Percentiles rank a stretch among this genome's conserved stretches.
Evolutionary conservation across 2,797 vertebrate genomes (phyloP).

Genomic region (Buceros bicornis): DNA sequence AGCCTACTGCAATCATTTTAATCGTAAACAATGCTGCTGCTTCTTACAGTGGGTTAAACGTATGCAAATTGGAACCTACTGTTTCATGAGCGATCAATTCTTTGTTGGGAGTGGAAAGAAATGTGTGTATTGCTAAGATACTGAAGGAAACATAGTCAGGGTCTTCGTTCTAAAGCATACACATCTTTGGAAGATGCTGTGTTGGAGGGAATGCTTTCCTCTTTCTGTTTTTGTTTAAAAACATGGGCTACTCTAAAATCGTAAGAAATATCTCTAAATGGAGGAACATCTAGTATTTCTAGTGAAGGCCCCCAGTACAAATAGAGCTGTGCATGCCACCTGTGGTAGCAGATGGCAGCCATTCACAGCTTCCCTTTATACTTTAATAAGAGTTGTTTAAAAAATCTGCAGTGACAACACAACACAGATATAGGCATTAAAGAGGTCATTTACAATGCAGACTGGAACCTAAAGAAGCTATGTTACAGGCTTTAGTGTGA

Average conservation of each 20-base stretch:
- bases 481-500: not conserved
- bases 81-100: conserved; percentile 73
- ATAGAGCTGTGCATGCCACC: conserved; percentile 43
- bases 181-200: not conserved
- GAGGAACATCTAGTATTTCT: not conserved
- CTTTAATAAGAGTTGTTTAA: conserved; percentile 17
- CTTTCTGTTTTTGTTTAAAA: not conserved
- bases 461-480: not conserved
- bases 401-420: not conserved
- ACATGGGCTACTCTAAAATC: not conserved
- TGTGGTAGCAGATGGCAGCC: conserved; percentile 62
- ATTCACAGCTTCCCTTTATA: conserved; percentile 35
- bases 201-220: not conserved
- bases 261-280: not conserved
- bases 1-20: conserved; percentile 70
- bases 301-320: conserved; percentile 8
- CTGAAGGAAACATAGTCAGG: not conserved
- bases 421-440: not conserved
- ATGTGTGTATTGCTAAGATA: conserved; percentile 51
- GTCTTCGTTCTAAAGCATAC: not conserved
- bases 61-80: conserved; percentile 77
- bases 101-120: conserved; percentile 68
- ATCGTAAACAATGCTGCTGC: conserved; percentile 74
- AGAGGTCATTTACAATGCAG: not conserved
- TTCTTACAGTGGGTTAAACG: conserved; percentile 76